These are phyloP conservation scores for Steatocranus sp. DNA, from an alignment of 2,797 vertebrate genomes.

Conservation along the genomic window DNA sequence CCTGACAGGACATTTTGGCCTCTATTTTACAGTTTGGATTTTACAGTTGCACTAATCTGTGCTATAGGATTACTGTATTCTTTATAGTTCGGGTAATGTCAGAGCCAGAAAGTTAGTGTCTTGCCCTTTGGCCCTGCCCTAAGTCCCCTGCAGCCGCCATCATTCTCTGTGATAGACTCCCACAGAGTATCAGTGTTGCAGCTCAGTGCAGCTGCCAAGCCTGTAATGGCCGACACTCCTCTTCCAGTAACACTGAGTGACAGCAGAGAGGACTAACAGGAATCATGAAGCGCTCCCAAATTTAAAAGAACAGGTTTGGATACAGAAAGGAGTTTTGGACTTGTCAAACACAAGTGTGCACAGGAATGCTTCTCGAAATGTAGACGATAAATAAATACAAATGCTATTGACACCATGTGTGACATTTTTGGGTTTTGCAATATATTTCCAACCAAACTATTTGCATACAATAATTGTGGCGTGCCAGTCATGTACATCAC, in stretches of 20 bases:
- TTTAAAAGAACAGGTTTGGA: neutral
- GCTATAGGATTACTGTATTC: slow-evolving; percentile 26
- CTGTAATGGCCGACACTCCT: slow-evolving; percentile 66
- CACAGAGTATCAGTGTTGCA: slow-evolving; percentile 55
- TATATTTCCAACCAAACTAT: neutral
- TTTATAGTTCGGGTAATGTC: slow-evolving; percentile 30
- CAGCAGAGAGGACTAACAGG: slow-evolving; percentile 16
- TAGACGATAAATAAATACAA: neutral
- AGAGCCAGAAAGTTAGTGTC: slow-evolving; percentile 47
- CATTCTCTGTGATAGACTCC: slow-evolving; percentile 60
- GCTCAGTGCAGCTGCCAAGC: slow-evolving; percentile 66
- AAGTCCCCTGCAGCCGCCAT: slow-evolving; percentile 60
- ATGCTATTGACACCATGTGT: neutral
- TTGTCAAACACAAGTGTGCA: neutral
- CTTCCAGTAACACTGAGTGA: slow-evolving; percentile 47
- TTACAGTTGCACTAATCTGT: neutral
- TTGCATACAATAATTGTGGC: neutral
- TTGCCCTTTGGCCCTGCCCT: slow-evolving; percentile 59
- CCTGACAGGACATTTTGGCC: slow-evolving; percentile 9
- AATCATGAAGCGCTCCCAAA: neutral
- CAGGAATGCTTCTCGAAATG: neutral
- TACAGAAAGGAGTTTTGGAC: neutral
- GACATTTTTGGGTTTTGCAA: neutral
- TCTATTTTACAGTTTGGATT: neutral
- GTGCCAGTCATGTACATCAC: neutral